phyloP scores from a whole-genome alignment of 1,140 invertebrate genomes.

The Drosophila kepulauana region DNA sequence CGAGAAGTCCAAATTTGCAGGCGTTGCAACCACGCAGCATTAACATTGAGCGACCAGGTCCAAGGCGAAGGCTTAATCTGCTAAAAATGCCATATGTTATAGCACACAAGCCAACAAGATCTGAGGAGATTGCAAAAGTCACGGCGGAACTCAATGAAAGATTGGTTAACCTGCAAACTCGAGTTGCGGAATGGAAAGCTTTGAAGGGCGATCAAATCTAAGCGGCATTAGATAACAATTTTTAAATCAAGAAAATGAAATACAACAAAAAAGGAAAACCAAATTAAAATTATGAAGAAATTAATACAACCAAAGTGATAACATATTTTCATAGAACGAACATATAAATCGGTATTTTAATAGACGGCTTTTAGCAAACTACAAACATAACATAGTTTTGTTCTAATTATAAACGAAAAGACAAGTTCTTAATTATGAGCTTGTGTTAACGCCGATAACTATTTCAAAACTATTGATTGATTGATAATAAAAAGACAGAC shows the following conservation, averaged over 20 bases:
- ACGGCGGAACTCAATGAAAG: constrained; percentile 28
- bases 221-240: background rate
- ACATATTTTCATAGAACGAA: background rate
- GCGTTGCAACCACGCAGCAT: constrained; percentile 2
- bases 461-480: no score
- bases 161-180: constrained; percentile 6
- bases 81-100: constrained; percentile 3
- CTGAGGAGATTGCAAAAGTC: constrained; percentile 26
- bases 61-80: constrained; percentile 10
- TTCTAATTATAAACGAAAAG: no score
- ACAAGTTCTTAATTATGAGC: no score
- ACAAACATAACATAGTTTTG: no score
- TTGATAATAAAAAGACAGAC: no score
- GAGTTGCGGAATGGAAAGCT: constrained; percentile 36
- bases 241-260: background rate
- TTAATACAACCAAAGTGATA: background rate
- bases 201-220: background rate
- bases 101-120: constrained; percentile 27
- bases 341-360: background rate
- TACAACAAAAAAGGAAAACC: constrained; percentile 1
- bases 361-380: no score
- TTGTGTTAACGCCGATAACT: no score
- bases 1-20: constrained; percentile 11
- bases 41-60: constrained; percentile 22
- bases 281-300: constrained; percentile 10